phyloP scores from a whole-genome alignment of 1,140 invertebrate genomes.

The Acromyrmex heyeri region DNA sequence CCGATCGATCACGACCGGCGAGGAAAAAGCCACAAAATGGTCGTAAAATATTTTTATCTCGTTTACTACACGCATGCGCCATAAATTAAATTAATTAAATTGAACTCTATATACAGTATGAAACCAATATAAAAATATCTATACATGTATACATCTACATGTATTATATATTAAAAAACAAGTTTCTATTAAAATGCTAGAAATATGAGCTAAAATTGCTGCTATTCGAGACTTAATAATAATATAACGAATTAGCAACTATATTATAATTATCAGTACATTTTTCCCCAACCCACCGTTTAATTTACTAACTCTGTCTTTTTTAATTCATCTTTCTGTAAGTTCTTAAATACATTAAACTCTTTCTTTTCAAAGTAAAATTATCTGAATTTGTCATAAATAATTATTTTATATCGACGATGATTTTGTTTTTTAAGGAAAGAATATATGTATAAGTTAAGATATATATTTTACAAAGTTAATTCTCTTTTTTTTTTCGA shows the following conservation, averaged over 20 bases:
- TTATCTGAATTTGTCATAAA: neutral
- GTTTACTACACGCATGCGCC: neutral
- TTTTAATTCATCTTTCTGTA: neutral
- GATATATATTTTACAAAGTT: neutral
- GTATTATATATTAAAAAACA: conserved; percentile 1
- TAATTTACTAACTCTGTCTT: neutral
- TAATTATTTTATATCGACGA: neutral
- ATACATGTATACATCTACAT: neutral
- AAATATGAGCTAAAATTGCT: too few species aligned
- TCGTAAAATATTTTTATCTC: conserved; percentile 23
- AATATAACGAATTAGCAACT: neutral
- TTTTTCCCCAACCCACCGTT: neutral
- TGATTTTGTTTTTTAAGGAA: neutral
- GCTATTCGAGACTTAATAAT: neutral
- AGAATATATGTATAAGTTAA: neutral
- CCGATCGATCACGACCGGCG: conserved; percentile 45
- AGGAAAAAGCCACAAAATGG: conserved; percentile 16
- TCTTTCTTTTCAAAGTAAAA: neutral
- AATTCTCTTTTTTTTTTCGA: conserved; percentile 59
- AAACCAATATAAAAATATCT: conserved; percentile 13
- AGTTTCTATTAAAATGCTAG: neutral
- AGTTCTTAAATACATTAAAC: neutral
- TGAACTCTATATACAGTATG: neutral
- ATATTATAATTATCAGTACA: neutral
- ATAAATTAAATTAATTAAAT: conserved; percentile 30